Evolutionary conservation across 92 coral and sea anemone species (phyloP).

Genomic region (Siderastrea radians): DNA sequence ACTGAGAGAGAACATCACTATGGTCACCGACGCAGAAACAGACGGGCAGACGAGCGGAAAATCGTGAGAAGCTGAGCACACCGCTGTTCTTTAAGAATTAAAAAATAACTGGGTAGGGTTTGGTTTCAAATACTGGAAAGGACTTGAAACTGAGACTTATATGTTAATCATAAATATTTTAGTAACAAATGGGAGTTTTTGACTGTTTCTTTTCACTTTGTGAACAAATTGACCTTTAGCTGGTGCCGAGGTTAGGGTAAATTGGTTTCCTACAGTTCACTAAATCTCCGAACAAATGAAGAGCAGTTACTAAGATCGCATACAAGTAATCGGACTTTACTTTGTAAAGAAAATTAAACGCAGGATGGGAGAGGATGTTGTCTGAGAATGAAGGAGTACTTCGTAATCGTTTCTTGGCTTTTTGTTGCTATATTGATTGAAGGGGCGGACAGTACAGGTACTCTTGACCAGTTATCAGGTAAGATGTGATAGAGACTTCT

Average conservation of each 20-base stretch:
- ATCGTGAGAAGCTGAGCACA: no score
- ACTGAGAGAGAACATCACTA: no score
- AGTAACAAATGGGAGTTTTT: neutral
- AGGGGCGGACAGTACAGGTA: constrained; percentile 42
- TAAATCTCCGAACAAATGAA: neutral
- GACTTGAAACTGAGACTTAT: neutral
- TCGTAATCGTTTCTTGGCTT: constrained; percentile 13
- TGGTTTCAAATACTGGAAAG: neutral
- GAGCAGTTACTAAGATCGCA: neutral
- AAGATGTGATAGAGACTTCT: constrained; percentile 1
- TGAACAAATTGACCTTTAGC: constrained; percentile 48
- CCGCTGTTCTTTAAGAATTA: neutral
- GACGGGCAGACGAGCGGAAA: no score
- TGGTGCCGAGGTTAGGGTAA: constrained; percentile 36
- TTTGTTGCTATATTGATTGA: constrained; percentile 16
- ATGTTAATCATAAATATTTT: constrained; percentile 29
- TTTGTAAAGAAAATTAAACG: neutral
- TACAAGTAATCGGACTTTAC: neutral
- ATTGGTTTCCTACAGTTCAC: constrained; percentile 7
- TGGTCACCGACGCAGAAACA: no score
- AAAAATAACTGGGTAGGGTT: neutral
- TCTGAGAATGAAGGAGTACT: constrained; percentile 26
- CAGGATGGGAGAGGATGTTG: constrained; percentile 39
- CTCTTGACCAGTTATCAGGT: constrained; percentile 57
- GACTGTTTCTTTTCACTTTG: constrained; percentile 27